Percentiles rank a stretch among this genome's conserved stretches.
Conservation (phyloP, 1,140 invertebrate genomes). For the Mya arenaria region DNA sequence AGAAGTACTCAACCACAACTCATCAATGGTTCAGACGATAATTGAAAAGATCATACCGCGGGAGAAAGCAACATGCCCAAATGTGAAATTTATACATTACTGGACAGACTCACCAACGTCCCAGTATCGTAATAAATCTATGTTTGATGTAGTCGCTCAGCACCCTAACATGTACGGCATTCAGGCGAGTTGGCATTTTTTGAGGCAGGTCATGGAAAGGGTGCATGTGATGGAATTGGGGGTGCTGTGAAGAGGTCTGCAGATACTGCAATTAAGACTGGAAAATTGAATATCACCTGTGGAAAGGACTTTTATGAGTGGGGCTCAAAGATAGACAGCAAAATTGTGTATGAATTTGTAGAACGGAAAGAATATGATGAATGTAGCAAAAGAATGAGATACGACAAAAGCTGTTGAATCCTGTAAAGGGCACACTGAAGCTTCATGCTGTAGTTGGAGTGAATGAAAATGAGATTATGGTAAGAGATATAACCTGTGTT, state of each 20-base stretch:
- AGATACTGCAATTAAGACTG: constrained; percentile 29
- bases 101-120: not conserved
- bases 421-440: constrained; percentile 13
- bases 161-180: not conserved
- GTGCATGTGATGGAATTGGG: constrained; percentile 39
- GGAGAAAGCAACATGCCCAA: constrained; percentile 18
- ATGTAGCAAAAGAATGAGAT: not conserved
- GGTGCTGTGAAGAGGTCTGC: constrained; percentile 18
- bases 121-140: not conserved
- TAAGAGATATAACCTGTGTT: constrained; percentile 13
- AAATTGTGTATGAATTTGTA: constrained; percentile 13
- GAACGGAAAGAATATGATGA: constrained; percentile 20
- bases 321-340: constrained; percentile 25
- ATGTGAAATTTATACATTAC: constrained; percentile 49
- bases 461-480: constrained; percentile 5
- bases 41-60: constrained; percentile 19
- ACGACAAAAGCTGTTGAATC: not conserved
- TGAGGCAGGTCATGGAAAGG: constrained; percentile 31
- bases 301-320: constrained; percentile 38
- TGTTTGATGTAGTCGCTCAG: constrained; percentile 2
- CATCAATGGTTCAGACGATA: constrained; percentile 31
- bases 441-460: not conserved
- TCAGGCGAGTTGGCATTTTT: constrained; percentile 36
- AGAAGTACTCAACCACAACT: constrained; percentile 27
- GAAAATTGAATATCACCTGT: constrained; percentile 37